A percentile compares a stretch with the other conserved stretches of the same genome.
phyloP scores from a whole-genome alignment of 2,113 vertebrate genomes.

The Elgaria multicarinata region DNA sequence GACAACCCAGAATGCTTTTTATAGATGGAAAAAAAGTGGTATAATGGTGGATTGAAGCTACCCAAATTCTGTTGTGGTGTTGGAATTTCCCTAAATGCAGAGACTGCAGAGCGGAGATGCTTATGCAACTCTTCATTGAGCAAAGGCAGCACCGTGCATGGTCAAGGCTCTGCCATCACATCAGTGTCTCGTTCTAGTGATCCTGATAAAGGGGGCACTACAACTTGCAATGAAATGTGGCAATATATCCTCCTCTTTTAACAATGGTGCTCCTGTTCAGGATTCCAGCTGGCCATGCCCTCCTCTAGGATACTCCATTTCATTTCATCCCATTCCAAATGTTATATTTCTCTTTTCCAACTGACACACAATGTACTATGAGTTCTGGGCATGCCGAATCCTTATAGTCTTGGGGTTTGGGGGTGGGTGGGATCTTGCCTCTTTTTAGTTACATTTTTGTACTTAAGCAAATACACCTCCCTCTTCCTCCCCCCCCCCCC shows the following conservation, averaged over 20 bases:
- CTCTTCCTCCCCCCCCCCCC: neutral
- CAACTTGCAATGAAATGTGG: neutral
- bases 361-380: neutral
- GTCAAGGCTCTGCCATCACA: neutral
- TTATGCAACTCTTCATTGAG: neutral
- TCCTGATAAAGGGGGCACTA: neutral
- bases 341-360: neutral
- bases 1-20: neutral
- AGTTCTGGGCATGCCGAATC: neutral
- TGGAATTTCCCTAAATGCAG: neutral
- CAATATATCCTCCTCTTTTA: neutral
- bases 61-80: neutral
- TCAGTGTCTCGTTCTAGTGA: neutral
- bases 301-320: neutral
- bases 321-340: neutral
- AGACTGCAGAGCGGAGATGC: neutral
- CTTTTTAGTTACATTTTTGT: neutral
- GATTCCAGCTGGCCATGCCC: neutral
- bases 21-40: neutral
- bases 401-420: neutral
- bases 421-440: neutral
- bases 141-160: neutral
- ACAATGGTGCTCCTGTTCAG: too few relatives aligned
- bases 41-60: neutral
- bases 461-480: neutral